Conservation (phyloP, 2,888 invertebrate species). For the Orthosia gracilis region DNA sequence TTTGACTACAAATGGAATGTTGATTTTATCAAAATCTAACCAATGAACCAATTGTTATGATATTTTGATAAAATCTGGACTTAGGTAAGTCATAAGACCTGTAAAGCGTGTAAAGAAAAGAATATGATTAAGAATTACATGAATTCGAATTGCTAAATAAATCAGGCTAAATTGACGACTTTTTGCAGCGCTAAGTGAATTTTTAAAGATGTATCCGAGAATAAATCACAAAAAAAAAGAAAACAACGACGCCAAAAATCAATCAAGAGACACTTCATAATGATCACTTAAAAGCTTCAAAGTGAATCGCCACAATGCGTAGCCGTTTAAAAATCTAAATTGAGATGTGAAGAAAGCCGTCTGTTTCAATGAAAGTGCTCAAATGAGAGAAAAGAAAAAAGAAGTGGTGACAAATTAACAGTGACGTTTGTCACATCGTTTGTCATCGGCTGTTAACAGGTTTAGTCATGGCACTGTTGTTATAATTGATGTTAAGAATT, state of each 20-base stretch:
- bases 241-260: conserved; percentile 46
- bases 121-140: background rate
- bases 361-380: conserved; percentile 65
- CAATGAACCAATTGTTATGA: conserved; percentile 39
- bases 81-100: conserved; percentile 4
- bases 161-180: conserved; percentile 9
- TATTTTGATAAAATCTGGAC: conserved; percentile 35
- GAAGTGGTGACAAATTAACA: conserved; percentile 74
- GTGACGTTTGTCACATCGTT: conserved; percentile 71
- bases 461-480: conserved; percentile 66
- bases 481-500: conserved; percentile 63
- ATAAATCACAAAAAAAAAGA: conserved; percentile 36
- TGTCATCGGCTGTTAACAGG: conserved; percentile 72
- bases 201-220: conserved; percentile 44
- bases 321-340: conserved; percentile 67
- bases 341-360: conserved; percentile 70
- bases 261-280: conserved; percentile 48
- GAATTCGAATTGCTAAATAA: background rate
- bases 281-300: conserved; percentile 64
- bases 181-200: conserved; percentile 31
- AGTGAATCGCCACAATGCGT: conserved; percentile 65
- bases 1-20: conserved; percentile 21
- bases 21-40: conserved; percentile 27
- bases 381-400: conserved; percentile 56
- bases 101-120: conserved; percentile 1